These are phyloP conservation scores for Drosophila prolongata DNA, from an alignment of 2,888 invertebrate genomes.

Conservation along the genomic window DNA sequence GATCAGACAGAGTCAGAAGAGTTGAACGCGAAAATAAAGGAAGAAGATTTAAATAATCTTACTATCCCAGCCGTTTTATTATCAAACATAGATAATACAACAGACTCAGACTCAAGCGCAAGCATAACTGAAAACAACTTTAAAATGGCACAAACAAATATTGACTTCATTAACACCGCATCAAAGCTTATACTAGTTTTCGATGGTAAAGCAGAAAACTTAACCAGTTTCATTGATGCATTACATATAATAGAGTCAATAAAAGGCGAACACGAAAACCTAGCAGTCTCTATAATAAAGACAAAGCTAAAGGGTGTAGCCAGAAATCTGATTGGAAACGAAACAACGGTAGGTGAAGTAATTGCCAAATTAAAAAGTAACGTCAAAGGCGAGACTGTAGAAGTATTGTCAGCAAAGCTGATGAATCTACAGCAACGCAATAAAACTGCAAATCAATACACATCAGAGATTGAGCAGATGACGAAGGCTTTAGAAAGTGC, in stretches of 20 bases:
- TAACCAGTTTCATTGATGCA: not conserved
- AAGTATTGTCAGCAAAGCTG: not conserved
- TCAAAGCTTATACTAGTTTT: slow-evolving; percentile 11
- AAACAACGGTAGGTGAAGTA: not conserved
- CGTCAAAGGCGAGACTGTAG: not conserved
- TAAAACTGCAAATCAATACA: too few species aligned
- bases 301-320: not conserved
- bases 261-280: not conserved
- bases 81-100: too few species aligned
- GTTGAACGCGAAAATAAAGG: too few species aligned
- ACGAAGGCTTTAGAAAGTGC: too few species aligned
- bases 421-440: not conserved
- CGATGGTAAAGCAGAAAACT: not conserved
- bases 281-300: not conserved
- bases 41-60: too few species aligned
- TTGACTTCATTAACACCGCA: slow-evolving; percentile 12
- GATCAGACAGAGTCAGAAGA: slow-evolving; percentile 1
- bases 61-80: too few species aligned
- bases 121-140: too few species aligned
- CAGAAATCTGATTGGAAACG: not conserved
- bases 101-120: slow-evolving; percentile 6
- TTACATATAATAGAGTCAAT: not conserved
- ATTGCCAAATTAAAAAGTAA: not conserved
- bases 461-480: too few species aligned
- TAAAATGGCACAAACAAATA: slow-evolving; percentile 7